Base-by-base conservation (phyloP, 2,797 vertebrate species). In the Vultur gryphus region DNA sequence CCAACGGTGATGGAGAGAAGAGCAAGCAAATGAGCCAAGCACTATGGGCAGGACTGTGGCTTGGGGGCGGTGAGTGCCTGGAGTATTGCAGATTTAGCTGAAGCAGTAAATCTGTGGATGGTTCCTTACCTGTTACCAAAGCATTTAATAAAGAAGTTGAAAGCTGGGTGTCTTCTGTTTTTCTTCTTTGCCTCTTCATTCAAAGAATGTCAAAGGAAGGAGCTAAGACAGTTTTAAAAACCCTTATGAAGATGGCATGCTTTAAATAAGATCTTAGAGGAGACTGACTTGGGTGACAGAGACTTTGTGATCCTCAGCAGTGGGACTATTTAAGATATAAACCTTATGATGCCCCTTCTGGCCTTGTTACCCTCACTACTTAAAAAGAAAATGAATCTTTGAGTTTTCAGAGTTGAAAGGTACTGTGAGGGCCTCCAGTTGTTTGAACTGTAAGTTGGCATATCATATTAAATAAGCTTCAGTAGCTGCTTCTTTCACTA, bases 401-500 rank as follows among this genome's bases (percentile, higher is more conserved):
- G 57, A 73, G 48, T 81, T 87, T 75, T 76, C 66, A 55, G 66
- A 66, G 51, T 69, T 87, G 66, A 95, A 93, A 78, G 24, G 62
- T 95, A 59, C 33, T 37, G 9, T 46, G 21, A 85, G n/a, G 25
- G 28, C 62, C 44, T 92, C 23, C 25, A 54, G 65, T 90, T 2
- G 1, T 91, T 92, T 73, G 76, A 91, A 44, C 39, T 83, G 6
- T 94, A 75, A 85, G 46, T 79, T 79, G 73, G 37, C 3, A 2
- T 57, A 84, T 70, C 14, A 2, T 86, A 52, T 84, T 93, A 95
- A 97, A 62, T 37, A 87, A 85, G 73, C 86, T 92, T 94, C 83
- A 91, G 46, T 89, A 75, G 78, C 39, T 93, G 23, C 73, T 78
- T 92, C n/a, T 90, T 77, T 89, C 73, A 78, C 61, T 91, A 69